phyloP scores from a whole-genome alignment of 64 coral and sea anemone genomes.

The Montipora efflorescens region DNA sequence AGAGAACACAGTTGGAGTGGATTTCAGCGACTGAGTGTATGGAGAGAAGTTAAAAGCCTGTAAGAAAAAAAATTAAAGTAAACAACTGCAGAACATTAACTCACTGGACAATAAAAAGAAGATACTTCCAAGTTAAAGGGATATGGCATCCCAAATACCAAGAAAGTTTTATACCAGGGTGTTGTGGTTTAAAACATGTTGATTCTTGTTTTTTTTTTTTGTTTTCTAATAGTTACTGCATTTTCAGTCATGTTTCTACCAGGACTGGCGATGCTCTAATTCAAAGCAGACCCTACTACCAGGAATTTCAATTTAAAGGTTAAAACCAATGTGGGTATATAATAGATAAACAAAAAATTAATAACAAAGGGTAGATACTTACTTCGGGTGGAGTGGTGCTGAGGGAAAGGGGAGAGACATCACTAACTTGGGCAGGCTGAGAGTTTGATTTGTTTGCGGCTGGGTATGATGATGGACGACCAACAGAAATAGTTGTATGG shows the following conservation, averaged over 20 bases:
- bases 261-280: too few species aligned
- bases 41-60: constrained; percentile 90
- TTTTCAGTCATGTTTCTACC: too few species aligned
- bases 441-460: constrained; percentile 36
- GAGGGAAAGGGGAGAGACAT: constrained; percentile 77
- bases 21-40: constrained; percentile 78
- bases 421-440: constrained; percentile 50
- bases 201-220: too few species aligned
- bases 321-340: background rate
- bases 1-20: constrained; percentile 91
- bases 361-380: background rate
- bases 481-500: constrained; percentile 1
- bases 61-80: background rate
- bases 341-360: too few species aligned
- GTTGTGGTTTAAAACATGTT: background rate
- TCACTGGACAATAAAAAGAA: background rate
- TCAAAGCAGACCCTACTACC: too few species aligned
- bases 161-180: too few species aligned
- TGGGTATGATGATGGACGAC: constrained; percentile 35
- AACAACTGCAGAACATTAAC: background rate
- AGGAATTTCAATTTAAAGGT: too few species aligned
- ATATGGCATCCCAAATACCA: too few species aligned
- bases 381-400: constrained; percentile 93
- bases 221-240: too few species aligned
- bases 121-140: too few species aligned